Percentiles rank a stretch among this genome's conserved stretches.
Conservation (phyloP, 2,113 vertebrate species). For the Psittacara wagleri region DNA sequence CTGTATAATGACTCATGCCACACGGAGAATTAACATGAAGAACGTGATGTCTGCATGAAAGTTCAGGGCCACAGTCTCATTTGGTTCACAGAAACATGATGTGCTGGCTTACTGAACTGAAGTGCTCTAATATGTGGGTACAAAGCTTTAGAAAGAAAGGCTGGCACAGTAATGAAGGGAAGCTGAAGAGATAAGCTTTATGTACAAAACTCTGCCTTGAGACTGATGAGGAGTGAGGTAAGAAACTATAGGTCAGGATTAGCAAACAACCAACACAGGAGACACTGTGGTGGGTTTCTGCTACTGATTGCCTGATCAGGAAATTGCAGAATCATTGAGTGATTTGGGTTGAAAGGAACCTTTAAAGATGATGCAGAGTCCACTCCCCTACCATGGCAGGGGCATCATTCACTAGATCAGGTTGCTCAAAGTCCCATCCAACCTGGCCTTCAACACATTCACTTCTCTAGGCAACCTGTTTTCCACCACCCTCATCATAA, state of each 20-base stretch:
- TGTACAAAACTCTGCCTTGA: background rate
- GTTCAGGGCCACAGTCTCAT: background rate
- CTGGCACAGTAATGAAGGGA: background rate
- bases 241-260: background rate
- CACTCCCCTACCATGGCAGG: background rate
- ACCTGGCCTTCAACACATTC: background rate
- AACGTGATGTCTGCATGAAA: background rate
- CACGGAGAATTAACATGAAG: background rate
- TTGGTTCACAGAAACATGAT: background rate
- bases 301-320: background rate
- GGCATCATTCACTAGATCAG: background rate
- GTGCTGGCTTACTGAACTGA: background rate
- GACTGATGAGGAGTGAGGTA: background rate
- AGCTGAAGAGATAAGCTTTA: background rate
- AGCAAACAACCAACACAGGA: background rate
- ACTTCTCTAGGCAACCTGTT: background rate
- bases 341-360: background rate
- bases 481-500: background rate
- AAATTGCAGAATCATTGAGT: background rate
- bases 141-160: background rate
- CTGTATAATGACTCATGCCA: background rate
- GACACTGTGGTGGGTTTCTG: background rate
- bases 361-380: background rate
- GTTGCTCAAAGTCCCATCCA: background rate
- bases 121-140: background rate